Base-by-base conservation (phyloP, 37 sponge, comb jelly and placozoan species). In the Hormiphora californensis region DNA sequence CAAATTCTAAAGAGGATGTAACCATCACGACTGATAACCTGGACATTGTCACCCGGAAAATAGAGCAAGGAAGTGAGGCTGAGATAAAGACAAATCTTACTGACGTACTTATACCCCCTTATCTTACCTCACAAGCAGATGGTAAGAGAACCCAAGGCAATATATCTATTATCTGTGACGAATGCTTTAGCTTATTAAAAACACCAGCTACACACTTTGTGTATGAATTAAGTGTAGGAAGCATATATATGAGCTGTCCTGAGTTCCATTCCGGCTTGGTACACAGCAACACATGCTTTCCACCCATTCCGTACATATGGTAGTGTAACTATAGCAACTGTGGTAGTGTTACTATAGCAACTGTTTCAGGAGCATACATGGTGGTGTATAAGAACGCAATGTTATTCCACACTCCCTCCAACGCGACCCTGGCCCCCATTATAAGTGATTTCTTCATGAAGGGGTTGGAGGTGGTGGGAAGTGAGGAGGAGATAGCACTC, bases 1-100 rank as follows among this genome's bases (percentile, higher is more conserved):
- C 81, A 36, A 30, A 73, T 43, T 19, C 31, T 0, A 46, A 9
- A 11, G 38, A 23, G n/a, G 46, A 39, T 27, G 17, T 27, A 1
- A 40, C 40, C 19, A 73, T 73, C 40, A 21, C n/a, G 25, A 73
- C 81, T 25, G 43, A 73, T 43, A 73, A 73, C 43, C 46, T 73
- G 44, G 81, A 73, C 44, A 73, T 73, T 41, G 35, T 73, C 1
- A 73, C 44, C 17, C 4, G 27, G 1, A 11, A 39, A 15, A n/a
- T 33, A 5, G 36, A 41, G 17, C 3, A 33, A 19, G 43, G 22
- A n/a, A 33, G 25, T 21, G 15, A 2, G 25, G 35, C 81, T 40
- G 3, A 4, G 7, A 4, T 73, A n/a, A 19, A 8, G 4, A 73
- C 44, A 22, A 39, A 0, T 40, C 46, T 43, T 36, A 40, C 44